phyloP scores from a whole-genome alignment of 2,888 invertebrate genomes.

The Machimus atricapillus region DNA sequence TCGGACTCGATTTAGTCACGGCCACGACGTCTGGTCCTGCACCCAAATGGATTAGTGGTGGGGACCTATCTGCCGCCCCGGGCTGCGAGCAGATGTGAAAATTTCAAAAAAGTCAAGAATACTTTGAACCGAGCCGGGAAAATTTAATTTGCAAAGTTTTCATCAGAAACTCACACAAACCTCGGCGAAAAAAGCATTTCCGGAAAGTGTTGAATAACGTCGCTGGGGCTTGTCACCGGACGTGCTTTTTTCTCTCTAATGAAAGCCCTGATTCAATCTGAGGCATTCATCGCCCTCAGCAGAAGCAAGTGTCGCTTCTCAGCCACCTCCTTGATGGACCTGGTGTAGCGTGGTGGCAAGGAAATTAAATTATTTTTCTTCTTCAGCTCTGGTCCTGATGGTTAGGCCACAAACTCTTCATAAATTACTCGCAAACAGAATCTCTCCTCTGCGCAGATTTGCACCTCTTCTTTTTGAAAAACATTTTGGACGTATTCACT shows the following conservation, averaged over 20 bases:
- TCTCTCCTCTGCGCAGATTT: background rate
- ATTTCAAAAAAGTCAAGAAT: background rate
- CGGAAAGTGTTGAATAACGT: slow-evolving; percentile 20
- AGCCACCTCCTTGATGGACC: background rate
- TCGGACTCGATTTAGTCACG: background rate
- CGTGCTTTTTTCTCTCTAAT: background rate
- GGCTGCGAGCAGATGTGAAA: background rate
- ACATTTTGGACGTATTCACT: background rate
- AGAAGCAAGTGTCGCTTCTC: background rate
- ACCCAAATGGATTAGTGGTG: background rate
- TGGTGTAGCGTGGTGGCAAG: background rate
- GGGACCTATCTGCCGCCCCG: background rate
- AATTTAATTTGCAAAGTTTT: slow-evolving; percentile 20
- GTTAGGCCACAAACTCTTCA: background rate
- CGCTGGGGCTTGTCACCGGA: background rate
- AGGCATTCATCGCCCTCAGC: background rate
- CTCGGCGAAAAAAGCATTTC: background rate
- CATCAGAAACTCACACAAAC: slow-evolving; percentile 10
- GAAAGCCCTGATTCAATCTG: slow-evolving; percentile 17
- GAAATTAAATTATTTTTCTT: slow-evolving; percentile 1
- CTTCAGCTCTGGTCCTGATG: background rate
- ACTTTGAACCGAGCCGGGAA: background rate
- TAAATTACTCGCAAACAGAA: background rate
- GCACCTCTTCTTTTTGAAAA: background rate
- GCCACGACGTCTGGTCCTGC: background rate